A percentile compares a stretch with the other conserved stretches of the same genome.
phyloP scores from a whole-genome alignment of 2,797 vertebrate genomes.

The Periparus ater region DNA sequence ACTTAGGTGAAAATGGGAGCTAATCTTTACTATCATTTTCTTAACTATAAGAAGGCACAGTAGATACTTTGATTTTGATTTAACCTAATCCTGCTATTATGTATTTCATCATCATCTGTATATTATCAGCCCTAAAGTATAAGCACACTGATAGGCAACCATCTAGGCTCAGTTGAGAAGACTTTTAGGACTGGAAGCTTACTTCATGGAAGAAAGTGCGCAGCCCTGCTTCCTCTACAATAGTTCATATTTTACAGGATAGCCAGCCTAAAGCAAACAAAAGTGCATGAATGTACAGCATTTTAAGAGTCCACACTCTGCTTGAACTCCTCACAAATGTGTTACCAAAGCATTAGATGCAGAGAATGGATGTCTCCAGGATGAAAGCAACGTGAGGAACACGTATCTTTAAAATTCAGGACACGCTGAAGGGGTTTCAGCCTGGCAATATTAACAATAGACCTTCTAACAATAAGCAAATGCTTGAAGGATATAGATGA shows the following conservation, averaged over 20 bases:
- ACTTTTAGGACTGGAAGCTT: not conserved
- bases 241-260: not conserved
- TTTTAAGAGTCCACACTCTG: not conserved
- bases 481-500: not conserved
- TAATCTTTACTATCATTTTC: not conserved
- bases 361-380: not conserved
- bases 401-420: not conserved
- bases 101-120: not conserved
- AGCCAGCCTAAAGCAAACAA: not conserved
- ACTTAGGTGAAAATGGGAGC: not conserved
- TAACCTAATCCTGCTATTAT: not conserved
- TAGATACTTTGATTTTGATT: not conserved
- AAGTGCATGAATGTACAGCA: not conserved
- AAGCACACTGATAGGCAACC: not conserved
- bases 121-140: not conserved
- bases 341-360: not conserved
- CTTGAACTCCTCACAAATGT: not conserved
- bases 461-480: slow-evolving; percentile 29
- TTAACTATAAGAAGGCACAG: not conserved
- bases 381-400: not conserved
- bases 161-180: not conserved
- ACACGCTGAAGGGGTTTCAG: not conserved
- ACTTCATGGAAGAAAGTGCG: not conserved
- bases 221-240: not conserved
- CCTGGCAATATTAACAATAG: not conserved